Evolutionary conservation across 92 coral and sea anemone genomes (phyloP), one percentile per base, ranked within the genome.

Genomic region (Chrysogorgia sp.): DNA sequence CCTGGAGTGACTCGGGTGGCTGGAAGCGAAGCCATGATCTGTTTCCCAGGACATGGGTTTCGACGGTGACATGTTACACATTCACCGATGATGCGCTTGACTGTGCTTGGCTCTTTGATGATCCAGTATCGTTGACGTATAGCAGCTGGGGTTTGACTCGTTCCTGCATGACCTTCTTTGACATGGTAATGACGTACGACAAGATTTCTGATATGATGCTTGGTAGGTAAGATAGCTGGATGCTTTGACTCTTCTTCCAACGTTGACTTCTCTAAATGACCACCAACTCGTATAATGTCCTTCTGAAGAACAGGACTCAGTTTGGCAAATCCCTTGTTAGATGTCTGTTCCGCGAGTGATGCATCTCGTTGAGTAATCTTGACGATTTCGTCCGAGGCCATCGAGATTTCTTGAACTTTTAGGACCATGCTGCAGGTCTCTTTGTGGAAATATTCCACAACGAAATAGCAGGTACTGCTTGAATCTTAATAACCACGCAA

Each of bases 11-110:
- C 83, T 35, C 79, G 83, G 49, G 87, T 67, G 34, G 10, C 82
- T 45, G 87, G 82, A 24, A 75, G 82, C 20, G 82, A 69, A 26
- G 86, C 86, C 86, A 81, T 81, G 34, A 81, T 40, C 78, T 71
- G 81, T 15, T 65, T 40, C 49, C 63, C 77, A 1, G 71, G 79
- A 22, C 47, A 34, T 76, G 76, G 83, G 40, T 76, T 83, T 28
- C 75, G 71, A 65, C 63, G 87, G 34, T 71, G 78, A 63, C 87
- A 83, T 35, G 71, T 50, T 48, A n/a, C n/a, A n/a, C n/a, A n/a
- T n/a, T n/a, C n/a, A n/a, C n/a, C n/a, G n/a, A n/a, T n/a, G n/a
- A n/a, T n/a, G n/a, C n/a, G n/a, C n/a, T n/a, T n/a, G n/a, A n/a
- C n/a, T n/a, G n/a, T n/a, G n/a, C n/a, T n/a, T n/a, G n/a, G n/a